Base-by-base conservation (phyloP, 1,140 invertebrate species). In the Drosophila asahinai region DNA sequence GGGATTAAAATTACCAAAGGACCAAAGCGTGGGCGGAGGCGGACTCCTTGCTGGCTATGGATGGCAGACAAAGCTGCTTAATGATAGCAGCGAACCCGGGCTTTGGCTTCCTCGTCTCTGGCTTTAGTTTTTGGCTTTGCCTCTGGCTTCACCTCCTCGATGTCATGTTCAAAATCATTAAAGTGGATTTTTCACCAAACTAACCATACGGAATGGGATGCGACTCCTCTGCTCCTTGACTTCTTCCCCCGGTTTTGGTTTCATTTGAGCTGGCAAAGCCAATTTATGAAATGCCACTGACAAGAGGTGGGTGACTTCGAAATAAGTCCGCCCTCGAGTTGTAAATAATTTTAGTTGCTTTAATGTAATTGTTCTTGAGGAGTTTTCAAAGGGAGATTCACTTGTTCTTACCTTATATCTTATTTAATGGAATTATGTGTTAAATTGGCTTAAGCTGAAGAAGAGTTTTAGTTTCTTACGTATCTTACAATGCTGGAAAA, bases 1-100 rank as follows among this genome's bases (percentile, higher is more conserved):
- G 70, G 71, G 77, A 80, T 80, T 80, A 80, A 80, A 80, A 80
- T 80, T 80, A 80, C 77, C 77, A 80, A 80, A 80, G 68, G 62
- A 64, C 64, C 54, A 76, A 68, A 33, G 4, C 12, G 27, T 1
- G 12, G 57, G 17, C 12, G 52, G 17, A 19, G 8, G 4, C 0
- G 36, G 52, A 55, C 19, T 64, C 58, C 51, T 57, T 25, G 54
- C 43, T 54, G 14, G 9, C 57, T 14, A 27, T 47, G 63, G 33
- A 45, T 70, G 73, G 73, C 66, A 79, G 77, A 72, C 77, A 79
- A 72, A 79, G 77, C 77, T 79, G 76, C 77, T 80, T 80, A 80
- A 80, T 80, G 77, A 80, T 80, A 64, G 57, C 77, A 59, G 57
- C 38, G 33, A 25, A 19, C 48, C 30, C 48, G 15, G 42, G 15